Evolutionary conservation across 1,140 invertebrate species (phyloP), one percentile per base, ranked within the genome.

Genomic region (Drosophila ohnishii): DNA sequence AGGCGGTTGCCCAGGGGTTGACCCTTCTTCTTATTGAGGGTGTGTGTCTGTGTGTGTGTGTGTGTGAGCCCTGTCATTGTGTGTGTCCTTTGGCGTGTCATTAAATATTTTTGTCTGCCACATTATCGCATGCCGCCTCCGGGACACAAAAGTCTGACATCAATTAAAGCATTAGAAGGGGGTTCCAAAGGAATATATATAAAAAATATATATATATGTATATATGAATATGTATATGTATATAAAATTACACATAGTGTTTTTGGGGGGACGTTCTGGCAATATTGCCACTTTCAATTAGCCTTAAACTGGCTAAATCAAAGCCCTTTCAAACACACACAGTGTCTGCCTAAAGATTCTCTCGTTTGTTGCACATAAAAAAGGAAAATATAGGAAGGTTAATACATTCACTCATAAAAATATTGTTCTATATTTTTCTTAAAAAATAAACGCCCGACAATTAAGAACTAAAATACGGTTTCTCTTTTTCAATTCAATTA

Each of bases 21-120:
- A 83, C 78, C 82, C 51, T 19, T 51, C 30, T 19, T 4, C 28
- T 22, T 22, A 22, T 22, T 22, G 22, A 22, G 30, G 50, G 7
- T 8, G 32, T 4, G 5, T 7, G 16, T 19, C 16, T 19, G 44
- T 25, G 14, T n/a, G 7, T 8, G 32, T 4, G 5, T 7, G 16
- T 19, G 30, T 19, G 44, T 25, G 14, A 9, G 47, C 28, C 48
- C 28, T 32, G 48, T 51, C 48, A 8, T 37, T 35, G 56, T 62
- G 37, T 57, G 44, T 48, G 47, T 59, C 39, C 57, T 53, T 45
- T 78, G 78, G 53, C 51, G 69, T 86, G 82, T 85, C 82, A 86
- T 85, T 85, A 81, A 81, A 85, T 80, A 86, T 86, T 85, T 59
- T 75, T 81, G 67, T 78, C 75, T 73, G 73, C 70, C 81, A 85